Percentiles rank a stretch among this genome's conserved stretches.
phyloP scores from a whole-genome alignment of 2,113 vertebrate genomes.

The Lepisosteus osseus region DNA sequence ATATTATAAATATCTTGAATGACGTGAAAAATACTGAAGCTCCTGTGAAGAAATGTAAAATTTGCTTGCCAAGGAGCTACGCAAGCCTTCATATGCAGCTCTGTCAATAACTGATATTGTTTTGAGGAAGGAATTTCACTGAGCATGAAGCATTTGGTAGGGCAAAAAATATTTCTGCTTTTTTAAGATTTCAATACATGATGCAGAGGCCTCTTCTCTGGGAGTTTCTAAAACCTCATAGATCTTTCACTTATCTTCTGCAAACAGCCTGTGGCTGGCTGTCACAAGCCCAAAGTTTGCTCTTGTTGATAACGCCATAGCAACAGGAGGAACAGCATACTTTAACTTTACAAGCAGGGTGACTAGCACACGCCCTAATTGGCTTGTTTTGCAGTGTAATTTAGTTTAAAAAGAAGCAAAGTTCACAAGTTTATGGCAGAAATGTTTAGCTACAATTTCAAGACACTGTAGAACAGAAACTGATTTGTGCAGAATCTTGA shows the following conservation, averaged over 20 bases:
- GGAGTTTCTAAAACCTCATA: constrained; percentile 32
- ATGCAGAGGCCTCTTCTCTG: constrained; percentile 4
- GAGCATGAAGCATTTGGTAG: neutral
- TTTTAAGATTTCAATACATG: constrained; percentile 3
- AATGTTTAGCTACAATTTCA: neutral
- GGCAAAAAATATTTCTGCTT: neutral
- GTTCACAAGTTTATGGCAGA: neutral
- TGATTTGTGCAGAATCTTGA: neutral
- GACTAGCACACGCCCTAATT: constrained; percentile 11
- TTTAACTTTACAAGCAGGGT: constrained; percentile 18
- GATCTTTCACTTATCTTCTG: constrained; percentile 63
- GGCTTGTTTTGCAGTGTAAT: constrained; percentile 3
- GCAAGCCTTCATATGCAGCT: too few relatives aligned
- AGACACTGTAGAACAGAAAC: too few relatives aligned
- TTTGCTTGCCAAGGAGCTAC: too few relatives aligned
- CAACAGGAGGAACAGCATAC: constrained; percentile 42
- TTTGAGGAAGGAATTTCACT: neutral
- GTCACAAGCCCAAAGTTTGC: constrained; percentile 62
- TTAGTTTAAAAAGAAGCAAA: constrained; percentile 3
- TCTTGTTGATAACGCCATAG: constrained; percentile 59
- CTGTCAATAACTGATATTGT: neutral
- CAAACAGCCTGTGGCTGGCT: constrained; percentile 60
- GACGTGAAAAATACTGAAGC: too few relatives aligned
- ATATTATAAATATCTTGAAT: too few relatives aligned
- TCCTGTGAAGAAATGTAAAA: too few relatives aligned